Percentiles rank a stretch among this genome's conserved stretches.
phyloP scores from a whole-genome alignment of 1,140 invertebrate species.

The Mizuhopecten yessoensis region DNA sequence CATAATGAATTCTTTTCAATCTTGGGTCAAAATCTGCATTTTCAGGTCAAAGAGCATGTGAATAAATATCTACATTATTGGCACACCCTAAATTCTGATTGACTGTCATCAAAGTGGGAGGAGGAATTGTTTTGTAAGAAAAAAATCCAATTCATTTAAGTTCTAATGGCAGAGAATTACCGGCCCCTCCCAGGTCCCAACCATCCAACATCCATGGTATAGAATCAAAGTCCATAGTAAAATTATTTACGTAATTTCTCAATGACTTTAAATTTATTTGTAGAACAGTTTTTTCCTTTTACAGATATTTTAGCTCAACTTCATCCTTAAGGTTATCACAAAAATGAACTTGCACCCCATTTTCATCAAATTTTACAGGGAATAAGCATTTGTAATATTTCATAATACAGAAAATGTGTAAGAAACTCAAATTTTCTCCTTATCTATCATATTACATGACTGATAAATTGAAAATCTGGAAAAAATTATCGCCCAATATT shows the following conservation, averaged over 20 bases:
- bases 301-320: no score
- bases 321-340: neutral
- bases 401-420: neutral
- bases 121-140: no score
- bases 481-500: neutral
- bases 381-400: neutral
- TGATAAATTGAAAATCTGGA: neutral
- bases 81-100: neutral
- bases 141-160: neutral
- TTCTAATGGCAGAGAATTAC: no score
- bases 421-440: neutral
- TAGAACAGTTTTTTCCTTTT: neutral
- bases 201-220: neutral
- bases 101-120: neutral
- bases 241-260: neutral
- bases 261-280: neutral
- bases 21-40: no score
- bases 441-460: slow-evolving; percentile 8
- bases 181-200: neutral
- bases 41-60: no score
- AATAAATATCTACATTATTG: neutral
- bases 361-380: neutral
- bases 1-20: no score
- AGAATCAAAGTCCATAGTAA: neutral
- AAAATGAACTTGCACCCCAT: neutral